Conservation (phyloP, 2,888 invertebrate species). For the Cosmorhoe ocellata region DNA sequence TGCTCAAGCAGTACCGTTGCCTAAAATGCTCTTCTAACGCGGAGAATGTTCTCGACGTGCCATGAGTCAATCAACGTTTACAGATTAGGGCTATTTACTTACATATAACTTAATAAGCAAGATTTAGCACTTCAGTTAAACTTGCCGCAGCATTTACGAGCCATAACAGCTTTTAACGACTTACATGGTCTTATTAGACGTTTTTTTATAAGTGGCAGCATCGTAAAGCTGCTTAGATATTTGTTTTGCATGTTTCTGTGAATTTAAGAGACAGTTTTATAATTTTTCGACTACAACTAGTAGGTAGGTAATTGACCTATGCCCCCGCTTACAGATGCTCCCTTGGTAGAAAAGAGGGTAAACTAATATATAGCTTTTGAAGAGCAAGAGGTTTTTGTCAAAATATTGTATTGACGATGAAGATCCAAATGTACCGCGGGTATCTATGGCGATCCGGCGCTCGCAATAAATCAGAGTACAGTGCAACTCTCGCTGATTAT, state of each 20-base stretch:
- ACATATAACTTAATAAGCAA: constrained; percentile 59
- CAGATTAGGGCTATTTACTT: constrained; percentile 51
- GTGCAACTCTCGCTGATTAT: constrained; percentile 12
- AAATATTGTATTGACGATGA: not conserved
- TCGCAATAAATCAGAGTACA: constrained; percentile 64
- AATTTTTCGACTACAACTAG: too few species aligned
- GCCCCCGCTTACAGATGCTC: too few species aligned
- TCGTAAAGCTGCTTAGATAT: constrained; percentile 26
- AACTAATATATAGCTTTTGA: too few species aligned
- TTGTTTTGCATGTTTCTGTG: constrained; percentile 23
- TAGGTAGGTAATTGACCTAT: too few species aligned
- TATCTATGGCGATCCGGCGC: constrained; percentile 40
- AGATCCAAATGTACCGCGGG: constrained; percentile 8
- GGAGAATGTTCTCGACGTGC: constrained; percentile 41
- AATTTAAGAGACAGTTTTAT: constrained; percentile 4
- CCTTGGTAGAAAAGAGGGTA: too few species aligned
- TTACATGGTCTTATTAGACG: constrained; percentile 41
- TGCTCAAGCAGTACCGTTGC: not conserved
- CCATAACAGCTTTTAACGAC: constrained; percentile 54
- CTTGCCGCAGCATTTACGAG: constrained; percentile 48
- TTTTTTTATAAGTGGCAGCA: constrained; percentile 27
- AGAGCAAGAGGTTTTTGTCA: too few species aligned
- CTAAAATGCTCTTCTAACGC: constrained; percentile 39
- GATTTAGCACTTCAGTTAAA: constrained; percentile 52
- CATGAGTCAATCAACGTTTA: constrained; percentile 44